A percentile compares a stretch with the other conserved stretches of the same genome.
These are phyloP conservation scores for Leucophora obtusa DNA, from an alignment of 2,888 invertebrate species.

Conservation along the genomic window DNA sequence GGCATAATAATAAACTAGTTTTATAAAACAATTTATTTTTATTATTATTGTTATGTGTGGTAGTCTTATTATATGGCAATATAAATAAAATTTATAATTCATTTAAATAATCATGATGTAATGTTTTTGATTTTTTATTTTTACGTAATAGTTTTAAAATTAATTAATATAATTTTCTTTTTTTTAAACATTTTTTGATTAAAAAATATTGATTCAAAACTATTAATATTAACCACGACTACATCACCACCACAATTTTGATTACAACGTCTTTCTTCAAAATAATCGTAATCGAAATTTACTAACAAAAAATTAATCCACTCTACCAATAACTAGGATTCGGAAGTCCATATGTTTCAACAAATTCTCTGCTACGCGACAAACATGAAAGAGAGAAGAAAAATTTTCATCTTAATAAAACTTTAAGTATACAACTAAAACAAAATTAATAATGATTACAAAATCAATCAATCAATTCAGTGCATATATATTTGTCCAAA, in stretches of 20 bases:
- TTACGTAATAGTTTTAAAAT: background rate
- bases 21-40: background rate
- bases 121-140: background rate
- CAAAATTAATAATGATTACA: slow-evolving; percentile 31
- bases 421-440: slow-evolving; percentile 75
- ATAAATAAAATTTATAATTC: too few relatives aligned
- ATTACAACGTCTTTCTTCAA: slow-evolving; percentile 51
- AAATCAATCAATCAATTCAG: slow-evolving; percentile 42
- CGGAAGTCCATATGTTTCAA: slow-evolving; percentile 77
- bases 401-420: slow-evolving; percentile 78
- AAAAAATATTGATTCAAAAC: background rate
- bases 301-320: slow-evolving; percentile 20
- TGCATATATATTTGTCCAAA: slow-evolving; percentile 53
- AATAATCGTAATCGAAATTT: background rate
- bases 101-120: background rate
- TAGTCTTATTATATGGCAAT: background rate
- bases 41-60: slow-evolving; percentile 10
- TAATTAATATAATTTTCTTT: background rate
- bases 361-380: slow-evolving; percentile 76
- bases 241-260: slow-evolving; percentile 40
- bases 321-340: slow-evolving; percentile 73
- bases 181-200: background rate
- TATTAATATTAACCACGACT: slow-evolving; percentile 48
- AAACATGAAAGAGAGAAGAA: slow-evolving; percentile 77
- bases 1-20: slow-evolving; percentile 39